Percentiles rank a stretch among this genome's conserved stretches.
Conservation (phyloP, 2,888 invertebrate species). For the Diaperis boleti region DNA sequence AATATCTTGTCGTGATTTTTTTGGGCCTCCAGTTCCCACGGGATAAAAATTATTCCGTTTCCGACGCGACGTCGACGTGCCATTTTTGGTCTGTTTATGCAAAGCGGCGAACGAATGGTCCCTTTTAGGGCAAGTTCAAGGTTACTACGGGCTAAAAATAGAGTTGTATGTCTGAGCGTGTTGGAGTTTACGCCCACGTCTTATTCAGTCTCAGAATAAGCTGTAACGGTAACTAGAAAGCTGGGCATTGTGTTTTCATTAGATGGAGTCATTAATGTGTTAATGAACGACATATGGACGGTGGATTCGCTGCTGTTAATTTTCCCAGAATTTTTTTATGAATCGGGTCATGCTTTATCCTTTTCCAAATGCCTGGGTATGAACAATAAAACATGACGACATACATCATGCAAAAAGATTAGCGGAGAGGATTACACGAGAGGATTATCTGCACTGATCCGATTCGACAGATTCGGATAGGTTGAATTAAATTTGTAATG, state of each 20-base stretch:
- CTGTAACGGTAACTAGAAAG: slow-evolving; percentile 10
- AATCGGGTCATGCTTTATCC: slow-evolving; percentile 9
- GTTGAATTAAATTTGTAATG: no score
- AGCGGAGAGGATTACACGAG: no score
- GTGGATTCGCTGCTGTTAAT: not conserved
- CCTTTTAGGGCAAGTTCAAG: slow-evolving; percentile 47
- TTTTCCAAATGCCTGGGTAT: not conserved
- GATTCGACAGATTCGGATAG: no score
- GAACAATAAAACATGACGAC: no score
- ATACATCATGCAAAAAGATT: no score
- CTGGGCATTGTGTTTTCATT: slow-evolving; percentile 20
- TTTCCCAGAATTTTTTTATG: slow-evolving; percentile 20
- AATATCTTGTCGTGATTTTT: slow-evolving; percentile 18
- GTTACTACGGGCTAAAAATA: slow-evolving; percentile 47
- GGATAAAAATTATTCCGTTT: slow-evolving; percentile 3
- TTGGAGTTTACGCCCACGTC: slow-evolving; percentile 1
- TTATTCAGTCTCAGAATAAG: not conserved
- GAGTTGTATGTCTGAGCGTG: not conserved
- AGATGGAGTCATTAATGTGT: slow-evolving; percentile 18
- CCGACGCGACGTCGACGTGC: not conserved
- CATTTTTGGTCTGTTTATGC: not conserved
- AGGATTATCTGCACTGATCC: no score
- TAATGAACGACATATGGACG: slow-evolving; percentile 23
- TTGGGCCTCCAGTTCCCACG: slow-evolving; percentile 13
- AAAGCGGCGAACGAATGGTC: slow-evolving; percentile 18